Percentiles rank a stretch among this genome's conserved stretches.
These are phyloP conservation scores for Eulacestoma nigropectus DNA, from an alignment of 2,113 vertebrate species.

Conservation along the genomic window DNA sequence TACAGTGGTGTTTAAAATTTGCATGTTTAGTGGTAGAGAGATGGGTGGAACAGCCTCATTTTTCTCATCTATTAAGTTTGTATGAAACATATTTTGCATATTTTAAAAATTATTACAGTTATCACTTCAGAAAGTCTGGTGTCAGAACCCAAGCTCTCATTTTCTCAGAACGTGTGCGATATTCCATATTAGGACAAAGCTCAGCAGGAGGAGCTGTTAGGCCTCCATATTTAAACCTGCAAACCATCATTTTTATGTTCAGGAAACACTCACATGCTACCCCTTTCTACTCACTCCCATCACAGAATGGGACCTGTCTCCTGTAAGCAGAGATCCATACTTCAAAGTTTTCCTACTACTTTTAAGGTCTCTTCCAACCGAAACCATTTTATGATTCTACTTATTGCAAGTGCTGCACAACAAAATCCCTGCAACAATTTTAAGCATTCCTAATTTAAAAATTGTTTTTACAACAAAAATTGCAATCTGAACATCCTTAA, in stretches of 20 bases:
- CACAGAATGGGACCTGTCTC: not conserved
- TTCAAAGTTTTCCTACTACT: not conserved
- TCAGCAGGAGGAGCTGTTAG: not conserved
- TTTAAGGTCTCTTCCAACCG: not conserved
- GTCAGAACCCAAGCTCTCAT: not conserved
- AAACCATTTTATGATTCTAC: not conserved
- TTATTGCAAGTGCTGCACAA: not conserved
- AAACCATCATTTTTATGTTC: not conserved
- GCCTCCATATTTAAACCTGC: not conserved
- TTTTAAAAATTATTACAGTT: not conserved
- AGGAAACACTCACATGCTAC: not conserved
- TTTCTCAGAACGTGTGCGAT: not conserved
- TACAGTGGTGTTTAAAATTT: not conserved
- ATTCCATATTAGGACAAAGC: not conserved
- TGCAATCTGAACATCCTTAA: not conserved
- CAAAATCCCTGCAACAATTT: not conserved
- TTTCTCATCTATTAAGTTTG: not conserved
- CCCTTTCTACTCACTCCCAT: not conserved
- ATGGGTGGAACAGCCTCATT: not conserved
- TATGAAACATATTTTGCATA: not conserved
- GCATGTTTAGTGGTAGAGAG: not conserved
- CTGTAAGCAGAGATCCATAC: accelerated
- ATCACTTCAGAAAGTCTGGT: not conserved
- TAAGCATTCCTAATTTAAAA: not conserved
- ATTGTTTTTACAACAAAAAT: not conserved